phyloP scores from a whole-genome alignment of 1,140 invertebrate genomes.

The Saccostrea glomerata region DNA sequence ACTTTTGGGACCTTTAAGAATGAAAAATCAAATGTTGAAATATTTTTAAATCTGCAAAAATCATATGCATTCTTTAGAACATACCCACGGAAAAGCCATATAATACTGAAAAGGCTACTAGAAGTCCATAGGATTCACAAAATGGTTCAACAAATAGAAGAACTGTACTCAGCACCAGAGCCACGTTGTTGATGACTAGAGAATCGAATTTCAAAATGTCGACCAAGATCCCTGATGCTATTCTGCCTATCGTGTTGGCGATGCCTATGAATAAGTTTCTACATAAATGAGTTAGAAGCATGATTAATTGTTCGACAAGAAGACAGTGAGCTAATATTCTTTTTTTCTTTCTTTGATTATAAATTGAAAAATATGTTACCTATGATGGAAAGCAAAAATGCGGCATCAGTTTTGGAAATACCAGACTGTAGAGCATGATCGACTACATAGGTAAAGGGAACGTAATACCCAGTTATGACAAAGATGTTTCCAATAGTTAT shows the following conservation, averaged over 20 bases:
- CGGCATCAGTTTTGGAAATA: conserved; percentile 75
- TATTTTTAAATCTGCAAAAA: too few species aligned
- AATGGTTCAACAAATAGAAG: conserved; percentile 91
- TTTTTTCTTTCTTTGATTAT: background rate
- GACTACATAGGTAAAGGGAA: conserved; percentile 96
- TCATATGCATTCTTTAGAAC: conserved; percentile 79
- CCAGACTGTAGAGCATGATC: conserved; percentile 89
- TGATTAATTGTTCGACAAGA: background rate
- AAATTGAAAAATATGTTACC: conserved; percentile 64
- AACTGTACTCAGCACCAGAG: conserved; percentile 92
- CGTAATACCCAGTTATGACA: conserved; percentile 95
- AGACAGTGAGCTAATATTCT: background rate
- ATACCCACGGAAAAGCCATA: conserved; percentile 98
- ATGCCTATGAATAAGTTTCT: conserved; percentile 72
- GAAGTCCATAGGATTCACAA: conserved; percentile 87
- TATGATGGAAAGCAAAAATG: conserved; percentile 77
- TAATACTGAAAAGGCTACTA: conserved; percentile 90
- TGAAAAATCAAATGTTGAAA: too few species aligned
- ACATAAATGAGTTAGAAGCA: background rate
- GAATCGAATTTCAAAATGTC: conserved; percentile 86
- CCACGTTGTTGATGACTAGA: conserved; percentile 95
- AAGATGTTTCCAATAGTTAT: conserved; percentile 97
- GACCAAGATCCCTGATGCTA: conserved; percentile 81
- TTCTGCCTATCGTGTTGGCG: conserved; percentile 81
- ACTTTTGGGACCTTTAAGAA: too few species aligned